Evolutionary conservation across 1,140 invertebrate genomes (phyloP), one percentile per base, ranked within the genome.

Genomic region (Pissodes strobi): DNA sequence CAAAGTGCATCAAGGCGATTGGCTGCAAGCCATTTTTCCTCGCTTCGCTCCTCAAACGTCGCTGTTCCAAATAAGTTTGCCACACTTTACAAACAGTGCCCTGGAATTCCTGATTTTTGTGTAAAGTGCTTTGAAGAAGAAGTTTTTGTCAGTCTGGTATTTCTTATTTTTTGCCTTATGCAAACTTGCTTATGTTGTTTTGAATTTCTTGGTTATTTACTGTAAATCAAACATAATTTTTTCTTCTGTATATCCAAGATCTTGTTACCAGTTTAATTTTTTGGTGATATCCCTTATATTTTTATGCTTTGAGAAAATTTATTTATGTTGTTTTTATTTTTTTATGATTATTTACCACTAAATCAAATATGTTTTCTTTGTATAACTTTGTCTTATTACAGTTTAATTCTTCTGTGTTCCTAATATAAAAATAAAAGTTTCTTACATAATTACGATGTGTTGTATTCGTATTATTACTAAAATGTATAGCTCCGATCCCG

Each of bases 371-470:
- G 12, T 41, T 41, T 41, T n/a, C n/a, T n/a, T 41, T 41, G 38
- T 49, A 49, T 49, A 49, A 8, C 10, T 49, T 25, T 13, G 2
- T 21, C n/a, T 9, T 49, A 5, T 49, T 49, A 21, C 17, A 22
- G 9, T 49, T 8, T 12, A 49, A 18, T 49, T 49, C 21, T 18
- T 1, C 19, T 22, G 21, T 10, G 25, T 52, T 52, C 3, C 25
- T 27, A 30, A 34, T 30, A 52, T 52, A 22, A 38, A 39, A 38
- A 56, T 39, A 56, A 56, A 56, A 1, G 53, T 56, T 56, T 56
- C 39, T 56, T 23, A 21, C 2, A 56, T 56, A 41, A 56, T 39
- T 56, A 39, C 10, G 37, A 9, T 56, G 34, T 39, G 22, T 56
- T 38, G 18, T 41, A 39, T 18, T 56, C 15, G 17, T 56, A 56